Evolutionary conservation across 1,140 invertebrate genomes (phyloP).

Genomic region (Pomacea maculata): DNA sequence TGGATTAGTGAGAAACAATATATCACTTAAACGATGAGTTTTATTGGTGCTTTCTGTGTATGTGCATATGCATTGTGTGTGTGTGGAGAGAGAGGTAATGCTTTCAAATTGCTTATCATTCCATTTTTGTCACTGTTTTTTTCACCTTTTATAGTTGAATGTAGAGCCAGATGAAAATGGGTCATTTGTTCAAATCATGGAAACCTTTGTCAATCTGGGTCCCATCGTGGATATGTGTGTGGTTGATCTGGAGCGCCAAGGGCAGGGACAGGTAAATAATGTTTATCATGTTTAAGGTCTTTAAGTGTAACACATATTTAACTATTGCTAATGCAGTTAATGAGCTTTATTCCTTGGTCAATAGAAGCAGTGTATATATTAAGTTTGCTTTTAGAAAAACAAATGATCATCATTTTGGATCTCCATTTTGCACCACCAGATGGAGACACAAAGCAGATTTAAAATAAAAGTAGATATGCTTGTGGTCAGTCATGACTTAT

Average conservation of each 20-base stretch:
- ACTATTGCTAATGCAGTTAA: too few species aligned
- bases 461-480: too few species aligned
- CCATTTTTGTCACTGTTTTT: background rate
- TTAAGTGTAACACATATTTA: too few species aligned
- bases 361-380: too few species aligned
- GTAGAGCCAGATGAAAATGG: conserved; percentile 84
- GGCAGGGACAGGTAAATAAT: conserved; percentile 82
- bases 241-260: conserved; percentile 90
- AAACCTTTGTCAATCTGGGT: conserved; percentile 95
- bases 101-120: background rate
- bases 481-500: too few species aligned
- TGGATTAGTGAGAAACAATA: background rate
- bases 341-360: too few species aligned
- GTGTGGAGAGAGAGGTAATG: background rate
- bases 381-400: too few species aligned
- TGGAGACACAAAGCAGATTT: too few species aligned
- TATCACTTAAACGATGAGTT: background rate
- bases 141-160: conserved; percentile 71
- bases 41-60: background rate
- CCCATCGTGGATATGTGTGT: conserved; percentile 98
- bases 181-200: conserved; percentile 93
- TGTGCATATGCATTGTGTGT: background rate
- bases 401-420: too few species aligned
- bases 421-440: too few species aligned
- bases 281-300: too few species aligned